Percentiles rank a stretch among this genome's conserved stretches.
Conservation (phyloP, 37 sponge, comb jelly and placozoan genomes). For the Diacarnus erythraeanus region DNA sequence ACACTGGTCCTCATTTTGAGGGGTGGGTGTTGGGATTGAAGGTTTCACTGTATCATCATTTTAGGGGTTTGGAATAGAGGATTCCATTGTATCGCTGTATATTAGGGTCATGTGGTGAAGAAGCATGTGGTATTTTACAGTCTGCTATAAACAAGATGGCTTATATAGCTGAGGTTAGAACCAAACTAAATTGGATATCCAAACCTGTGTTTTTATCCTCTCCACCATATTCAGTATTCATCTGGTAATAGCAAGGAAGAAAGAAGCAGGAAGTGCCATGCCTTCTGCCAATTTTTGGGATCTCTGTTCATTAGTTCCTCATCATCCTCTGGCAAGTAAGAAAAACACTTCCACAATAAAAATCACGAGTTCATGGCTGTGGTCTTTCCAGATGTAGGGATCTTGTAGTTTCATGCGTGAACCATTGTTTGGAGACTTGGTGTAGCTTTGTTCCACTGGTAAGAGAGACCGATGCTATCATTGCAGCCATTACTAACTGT, state of each 20-base stretch:
- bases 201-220: too few relatives aligned
- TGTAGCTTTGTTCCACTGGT: background rate
- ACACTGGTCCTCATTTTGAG: too few relatives aligned
- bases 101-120: background rate
- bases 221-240: too few relatives aligned
- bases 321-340: too few relatives aligned
- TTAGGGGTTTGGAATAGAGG: too few relatives aligned
- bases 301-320: background rate
- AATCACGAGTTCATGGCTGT: too few relatives aligned
- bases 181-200: background rate
- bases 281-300: background rate
- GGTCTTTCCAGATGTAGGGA: background rate
- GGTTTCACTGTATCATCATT: too few relatives aligned
- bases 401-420: background rate
- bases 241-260: background rate
- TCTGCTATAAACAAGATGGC: background rate
- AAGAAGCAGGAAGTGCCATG: background rate
- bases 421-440: background rate
- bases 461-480: background rate
- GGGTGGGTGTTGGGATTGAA: too few relatives aligned
- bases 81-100: too few relatives aligned
- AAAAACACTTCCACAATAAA: too few relatives aligned
- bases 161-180: background rate
- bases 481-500: too few relatives aligned
- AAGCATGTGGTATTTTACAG: background rate